phyloP scores from a whole-genome alignment of 2,797 vertebrate species.

The Hydrophis major region DNA sequence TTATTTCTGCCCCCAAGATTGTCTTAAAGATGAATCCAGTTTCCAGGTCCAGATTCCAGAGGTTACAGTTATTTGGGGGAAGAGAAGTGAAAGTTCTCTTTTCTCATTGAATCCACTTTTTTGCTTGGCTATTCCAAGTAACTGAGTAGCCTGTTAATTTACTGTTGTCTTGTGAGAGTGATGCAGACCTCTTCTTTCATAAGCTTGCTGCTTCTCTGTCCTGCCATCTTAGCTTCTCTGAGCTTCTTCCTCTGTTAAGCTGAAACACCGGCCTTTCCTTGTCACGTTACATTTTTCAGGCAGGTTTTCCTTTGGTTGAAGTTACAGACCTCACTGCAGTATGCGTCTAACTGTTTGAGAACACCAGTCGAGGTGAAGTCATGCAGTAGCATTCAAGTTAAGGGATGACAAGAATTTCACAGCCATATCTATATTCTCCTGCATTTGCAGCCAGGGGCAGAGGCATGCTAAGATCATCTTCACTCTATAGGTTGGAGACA shows the following conservation, averaged over 20 bases:
- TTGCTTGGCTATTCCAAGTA: neutral
- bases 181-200: neutral
- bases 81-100: neutral
- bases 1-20: neutral
- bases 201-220: slow-evolving; percentile 3
- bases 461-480: neutral
- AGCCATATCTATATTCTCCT: neutral
- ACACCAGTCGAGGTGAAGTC: neutral
- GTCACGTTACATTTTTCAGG: neutral
- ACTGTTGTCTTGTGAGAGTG: neutral
- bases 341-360: neutral
- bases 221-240: slow-evolving; percentile 11
- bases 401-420: neutral
- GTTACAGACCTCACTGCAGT: neutral
- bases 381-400: neutral
- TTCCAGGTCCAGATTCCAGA: neutral
- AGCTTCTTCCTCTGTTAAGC: slow-evolving; percentile 1
- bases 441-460: neutral
- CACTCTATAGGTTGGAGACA: neutral
- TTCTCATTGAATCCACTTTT: neutral
- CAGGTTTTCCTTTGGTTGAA: neutral
- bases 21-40: neutral
- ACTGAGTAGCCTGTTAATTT: neutral
- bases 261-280: neutral
- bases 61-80: neutral